phyloP scores from a whole-genome alignment of 2,888 invertebrate genomes.

The Rhamphomyia laevipes region DNA sequence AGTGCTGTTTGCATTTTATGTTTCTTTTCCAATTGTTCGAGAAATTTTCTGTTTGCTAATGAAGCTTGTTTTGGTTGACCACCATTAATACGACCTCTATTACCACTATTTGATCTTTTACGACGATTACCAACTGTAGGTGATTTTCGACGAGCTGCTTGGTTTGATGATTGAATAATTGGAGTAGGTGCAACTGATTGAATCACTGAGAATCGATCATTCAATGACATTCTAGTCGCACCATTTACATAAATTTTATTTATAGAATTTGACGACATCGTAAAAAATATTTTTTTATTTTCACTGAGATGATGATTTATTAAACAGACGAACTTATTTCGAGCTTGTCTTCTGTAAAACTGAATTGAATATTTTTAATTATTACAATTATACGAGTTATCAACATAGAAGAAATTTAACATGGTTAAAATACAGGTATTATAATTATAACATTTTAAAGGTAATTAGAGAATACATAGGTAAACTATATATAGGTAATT shows the following conservation, averaged over 20 bases:
- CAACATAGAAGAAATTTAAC: too few relatives aligned
- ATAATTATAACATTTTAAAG: too few relatives aligned
- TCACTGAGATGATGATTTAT: too few relatives aligned
- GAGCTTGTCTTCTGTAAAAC: too few relatives aligned
- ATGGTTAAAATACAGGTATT: too few relatives aligned
- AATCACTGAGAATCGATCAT: conserved; percentile 37
- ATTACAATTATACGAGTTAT: too few relatives aligned
- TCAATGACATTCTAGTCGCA: conserved; percentile 39
- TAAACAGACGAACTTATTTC: too few relatives aligned
- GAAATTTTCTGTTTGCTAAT: conserved; percentile 29
- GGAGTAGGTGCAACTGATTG: conserved; percentile 19
- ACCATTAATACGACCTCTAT: background rate
- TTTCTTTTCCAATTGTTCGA: conserved; percentile 32
- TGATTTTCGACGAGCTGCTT: conserved; percentile 19
- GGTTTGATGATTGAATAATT: conserved; percentile 11
- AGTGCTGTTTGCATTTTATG: conserved; percentile 35
- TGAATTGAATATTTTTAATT: too few relatives aligned
- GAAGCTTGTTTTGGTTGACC: conserved; percentile 14
- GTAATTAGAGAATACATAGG: too few relatives aligned
- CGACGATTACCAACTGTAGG: conserved; percentile 20
- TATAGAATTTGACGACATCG: conserved; percentile 7
- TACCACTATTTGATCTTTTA: conserved; percentile 9
- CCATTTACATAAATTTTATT: conserved; percentile 33
- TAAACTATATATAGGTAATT: too few relatives aligned
- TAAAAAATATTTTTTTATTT: background rate